Percentiles rank a stretch among this genome's conserved stretches.
Conservation (phyloP, 2,797 vertebrate species). For the Mionectes olivaceus region DNA sequence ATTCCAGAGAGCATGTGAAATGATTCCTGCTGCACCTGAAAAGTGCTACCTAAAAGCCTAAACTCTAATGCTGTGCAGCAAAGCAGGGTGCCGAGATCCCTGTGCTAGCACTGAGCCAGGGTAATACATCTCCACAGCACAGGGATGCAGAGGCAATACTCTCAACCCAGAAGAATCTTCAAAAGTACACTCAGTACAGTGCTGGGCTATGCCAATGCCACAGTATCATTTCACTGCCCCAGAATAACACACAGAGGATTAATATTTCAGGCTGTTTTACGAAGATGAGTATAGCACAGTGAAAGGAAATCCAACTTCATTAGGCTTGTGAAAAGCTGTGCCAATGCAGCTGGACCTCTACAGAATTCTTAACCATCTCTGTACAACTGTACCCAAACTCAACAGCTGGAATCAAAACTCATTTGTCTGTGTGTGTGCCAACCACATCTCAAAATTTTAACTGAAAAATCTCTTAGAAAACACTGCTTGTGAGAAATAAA, state of each 20-base stretch:
- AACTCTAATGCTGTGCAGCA: accelerated
- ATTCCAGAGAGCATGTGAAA: neutral
- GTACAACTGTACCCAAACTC: neutral
- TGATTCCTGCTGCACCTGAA: neutral
- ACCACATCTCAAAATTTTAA: neutral
- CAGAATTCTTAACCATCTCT: neutral
- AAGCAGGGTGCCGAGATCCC: neutral
- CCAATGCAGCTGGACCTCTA: neutral
- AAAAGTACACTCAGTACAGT: accelerated
- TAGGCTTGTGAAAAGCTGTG: neutral
- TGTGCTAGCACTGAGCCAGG: neutral
- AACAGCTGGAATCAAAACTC: neutral
- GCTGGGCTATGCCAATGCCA: neutral
- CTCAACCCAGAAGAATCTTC: neutral
- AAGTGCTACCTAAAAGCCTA: neutral
- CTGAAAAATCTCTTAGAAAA: neutral
- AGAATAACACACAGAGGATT: neutral
- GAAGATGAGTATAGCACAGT: neutral
- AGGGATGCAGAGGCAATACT: neutral
- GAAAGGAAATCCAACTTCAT: neutral
- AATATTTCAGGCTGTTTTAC: neutral
- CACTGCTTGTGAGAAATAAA: neutral
- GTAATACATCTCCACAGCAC: neutral
- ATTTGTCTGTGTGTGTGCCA: neutral
- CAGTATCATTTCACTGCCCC: neutral